Conservation (phyloP, 2,888 invertebrate genomes). For the Sinodicranocentrus sp. region DNA sequence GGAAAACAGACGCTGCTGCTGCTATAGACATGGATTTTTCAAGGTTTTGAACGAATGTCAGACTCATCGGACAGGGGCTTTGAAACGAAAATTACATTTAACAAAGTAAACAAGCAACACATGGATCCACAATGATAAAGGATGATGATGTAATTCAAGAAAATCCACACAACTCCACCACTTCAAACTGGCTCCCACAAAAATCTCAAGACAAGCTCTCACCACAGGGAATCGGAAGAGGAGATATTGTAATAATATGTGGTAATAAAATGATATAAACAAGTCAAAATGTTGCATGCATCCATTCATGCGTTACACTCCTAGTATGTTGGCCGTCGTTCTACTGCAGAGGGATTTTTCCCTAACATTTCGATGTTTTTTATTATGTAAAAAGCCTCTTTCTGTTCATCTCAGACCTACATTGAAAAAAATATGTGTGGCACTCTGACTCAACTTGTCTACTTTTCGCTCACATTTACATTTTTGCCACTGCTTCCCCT, state of each 20-base stretch:
- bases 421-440: conserved; percentile 6
- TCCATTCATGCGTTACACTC: conserved; percentile 37
- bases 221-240: conserved; percentile 60
- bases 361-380: no score
- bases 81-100: conserved; percentile 52
- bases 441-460: not conserved
- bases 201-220: conserved; percentile 56
- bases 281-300: conserved; percentile 63
- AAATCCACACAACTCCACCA: conserved; percentile 24
- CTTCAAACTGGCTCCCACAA: conserved; percentile 16
- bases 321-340: not conserved
- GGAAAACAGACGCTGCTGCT: not conserved
- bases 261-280: conserved; percentile 67
- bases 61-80: conserved; percentile 51
- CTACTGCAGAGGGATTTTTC: conserved; percentile 11
- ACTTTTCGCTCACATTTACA: not conserved
- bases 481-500: conserved; percentile 19
- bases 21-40: conserved; percentile 30
- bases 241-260: conserved; percentile 57
- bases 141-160: conserved; percentile 52
- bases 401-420: not conserved
- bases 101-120: conserved; percentile 27
- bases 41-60: conserved; percentile 63
- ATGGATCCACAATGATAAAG: conserved; percentile 29
- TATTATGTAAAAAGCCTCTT: no score